These are phyloP conservation scores for Channallabes apus DNA, from an alignment of 2,797 vertebrate genomes.

Conservation along the genomic window DNA sequence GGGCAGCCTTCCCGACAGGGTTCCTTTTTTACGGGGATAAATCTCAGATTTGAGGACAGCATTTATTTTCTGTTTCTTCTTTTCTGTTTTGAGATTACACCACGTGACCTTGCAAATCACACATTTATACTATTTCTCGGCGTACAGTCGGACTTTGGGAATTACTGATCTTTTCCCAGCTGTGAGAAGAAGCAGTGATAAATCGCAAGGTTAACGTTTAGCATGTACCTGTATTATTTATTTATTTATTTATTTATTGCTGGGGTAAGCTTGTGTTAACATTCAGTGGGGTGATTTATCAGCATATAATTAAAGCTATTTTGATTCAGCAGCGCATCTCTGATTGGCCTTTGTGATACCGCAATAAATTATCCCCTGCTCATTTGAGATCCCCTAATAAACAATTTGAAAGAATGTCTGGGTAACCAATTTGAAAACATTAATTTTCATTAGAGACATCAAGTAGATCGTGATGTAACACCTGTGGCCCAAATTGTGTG, in stretches of 20 bases:
- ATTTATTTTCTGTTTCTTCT: constrained; percentile 34
- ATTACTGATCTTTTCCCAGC: background rate
- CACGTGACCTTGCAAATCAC: constrained; percentile 50
- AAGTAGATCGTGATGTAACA: constrained; percentile 65
- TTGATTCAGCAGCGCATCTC: constrained; percentile 60
- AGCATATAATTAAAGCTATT: constrained; percentile 67
- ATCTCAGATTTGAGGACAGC: constrained; percentile 42
- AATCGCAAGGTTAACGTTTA: background rate
- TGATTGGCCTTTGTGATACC: constrained; percentile 68
- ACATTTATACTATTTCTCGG: constrained; percentile 39
- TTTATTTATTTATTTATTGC: constrained; percentile 42
- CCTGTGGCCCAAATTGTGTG: constrained; percentile 64
- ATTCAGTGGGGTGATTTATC: constrained; percentile 57
- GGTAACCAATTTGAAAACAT: constrained; percentile 71
- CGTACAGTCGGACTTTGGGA: constrained; percentile 18
- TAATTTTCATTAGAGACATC: constrained; percentile 73
- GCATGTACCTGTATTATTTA: background rate
- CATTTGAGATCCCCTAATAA: constrained; percentile 69
- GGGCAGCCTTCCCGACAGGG: constrained; percentile 44
- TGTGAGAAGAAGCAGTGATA: constrained; percentile 10
- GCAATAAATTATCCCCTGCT: constrained; percentile 70
- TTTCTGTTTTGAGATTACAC: constrained; percentile 43
- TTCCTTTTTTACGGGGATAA: constrained; percentile 54
- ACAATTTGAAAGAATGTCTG: constrained; percentile 75
- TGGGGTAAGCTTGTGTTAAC: constrained; percentile 59